These are phyloP conservation scores for Oscheius sp. DNA, from an alignment of 2,888 invertebrate genomes.

Conservation along the genomic window DNA sequence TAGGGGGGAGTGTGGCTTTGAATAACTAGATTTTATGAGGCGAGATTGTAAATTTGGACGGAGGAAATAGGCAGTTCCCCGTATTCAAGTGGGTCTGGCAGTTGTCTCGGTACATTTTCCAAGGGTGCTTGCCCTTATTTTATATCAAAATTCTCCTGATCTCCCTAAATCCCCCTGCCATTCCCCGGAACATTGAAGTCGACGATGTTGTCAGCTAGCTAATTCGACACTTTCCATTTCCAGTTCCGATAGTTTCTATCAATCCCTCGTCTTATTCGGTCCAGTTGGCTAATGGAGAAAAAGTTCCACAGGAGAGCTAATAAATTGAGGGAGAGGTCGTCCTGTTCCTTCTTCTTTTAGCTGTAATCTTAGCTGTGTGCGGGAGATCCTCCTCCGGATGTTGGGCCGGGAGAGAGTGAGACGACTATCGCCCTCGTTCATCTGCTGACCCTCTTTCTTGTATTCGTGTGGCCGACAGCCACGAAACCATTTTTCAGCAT, in stretches of 20 bases:
- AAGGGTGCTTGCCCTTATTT: no score
- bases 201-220: no score
- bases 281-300: not conserved
- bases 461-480: not conserved
- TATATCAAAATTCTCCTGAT: no score
- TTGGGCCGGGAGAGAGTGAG: not conserved
- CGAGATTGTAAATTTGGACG: no score
- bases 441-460: constrained; percentile 20
- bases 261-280: constrained; percentile 1
- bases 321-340: not conserved
- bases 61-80: no score
- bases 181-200: no score
- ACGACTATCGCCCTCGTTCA: constrained; percentile 20
- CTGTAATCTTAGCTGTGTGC: not conserved
- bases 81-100: no score
- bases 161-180: no score
- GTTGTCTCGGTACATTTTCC: no score
- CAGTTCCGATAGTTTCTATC: not conserved
- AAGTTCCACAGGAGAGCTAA: not conserved
- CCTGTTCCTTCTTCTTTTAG: not conserved
- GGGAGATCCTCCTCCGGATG: not conserved
- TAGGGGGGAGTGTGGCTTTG: no score
- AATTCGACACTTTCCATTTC: not conserved
- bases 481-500: constrained; percentile 20
- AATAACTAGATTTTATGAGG: no score